A percentile compares a stretch with the other conserved stretches of the same genome.
These are phyloP conservation scores for Upupa epops DNA, from an alignment of 2,113 vertebrate genomes.

Conservation along the genomic window DNA sequence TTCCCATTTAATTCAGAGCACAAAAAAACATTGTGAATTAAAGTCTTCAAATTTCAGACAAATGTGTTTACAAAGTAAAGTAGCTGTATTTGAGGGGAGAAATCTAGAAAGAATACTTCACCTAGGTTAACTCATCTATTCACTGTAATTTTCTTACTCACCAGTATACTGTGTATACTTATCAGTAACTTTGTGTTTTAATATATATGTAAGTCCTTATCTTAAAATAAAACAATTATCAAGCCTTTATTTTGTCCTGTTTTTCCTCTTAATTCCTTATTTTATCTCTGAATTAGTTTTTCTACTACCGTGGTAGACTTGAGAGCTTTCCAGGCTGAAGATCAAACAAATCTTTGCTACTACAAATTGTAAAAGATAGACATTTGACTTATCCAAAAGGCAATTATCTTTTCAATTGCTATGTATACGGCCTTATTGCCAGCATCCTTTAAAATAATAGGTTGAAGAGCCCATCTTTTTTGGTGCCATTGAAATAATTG, in stretches of 20 bases:
- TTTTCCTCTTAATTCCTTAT: background rate
- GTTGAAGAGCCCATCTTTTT: slow-evolving; percentile 31
- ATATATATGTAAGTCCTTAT: background rate
- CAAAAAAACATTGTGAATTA: background rate
- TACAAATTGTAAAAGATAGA: background rate
- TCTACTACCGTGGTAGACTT: background rate
- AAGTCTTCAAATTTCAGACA: background rate
- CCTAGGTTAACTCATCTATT: background rate
- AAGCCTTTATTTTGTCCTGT: background rate
- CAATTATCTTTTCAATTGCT: background rate
- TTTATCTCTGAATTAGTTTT: background rate
- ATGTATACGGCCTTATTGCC: background rate
- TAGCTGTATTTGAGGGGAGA: background rate
- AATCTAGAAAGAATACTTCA: background rate
- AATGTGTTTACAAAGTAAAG: background rate
- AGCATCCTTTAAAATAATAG: slow-evolving; percentile 14
- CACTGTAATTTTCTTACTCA: background rate
- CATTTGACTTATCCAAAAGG: slow-evolving; percentile 3
- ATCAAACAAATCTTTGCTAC: background rate
- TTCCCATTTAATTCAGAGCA: background rate
- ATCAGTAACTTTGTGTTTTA: background rate
- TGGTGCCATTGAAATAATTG: slow-evolving; percentile 32
- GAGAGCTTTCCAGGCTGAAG: background rate
- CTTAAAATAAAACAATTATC: background rate
- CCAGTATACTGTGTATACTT: background rate